Percentiles rank a stretch among this genome's conserved stretches.
Evolutionary conservation across 2,113 vertebrate genomes (phyloP).

Genomic region (Aegithalos caudatus): DNA sequence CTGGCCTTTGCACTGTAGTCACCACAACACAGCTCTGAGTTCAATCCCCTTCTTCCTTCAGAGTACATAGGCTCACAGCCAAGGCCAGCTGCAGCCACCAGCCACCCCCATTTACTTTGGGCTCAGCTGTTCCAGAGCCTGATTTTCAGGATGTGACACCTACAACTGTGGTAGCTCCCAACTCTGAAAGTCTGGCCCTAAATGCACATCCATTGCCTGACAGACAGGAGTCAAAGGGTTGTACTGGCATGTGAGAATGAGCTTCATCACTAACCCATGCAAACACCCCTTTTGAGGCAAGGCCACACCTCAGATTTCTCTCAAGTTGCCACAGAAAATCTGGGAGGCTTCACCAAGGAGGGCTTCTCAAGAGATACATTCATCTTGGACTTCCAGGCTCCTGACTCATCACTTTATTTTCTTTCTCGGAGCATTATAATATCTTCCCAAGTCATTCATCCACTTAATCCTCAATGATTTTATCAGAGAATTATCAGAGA

Average conservation of each 20-base stretch:
- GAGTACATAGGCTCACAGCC: neutral
- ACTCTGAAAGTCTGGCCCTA: neutral
- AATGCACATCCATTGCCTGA: neutral
- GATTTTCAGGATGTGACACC: neutral
- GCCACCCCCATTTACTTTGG: neutral
- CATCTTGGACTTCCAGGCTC: neutral
- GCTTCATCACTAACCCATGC: neutral
- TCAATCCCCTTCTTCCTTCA: neutral
- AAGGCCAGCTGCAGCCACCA: neutral
- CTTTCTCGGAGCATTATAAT: neutral
- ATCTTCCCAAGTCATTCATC: neutral
- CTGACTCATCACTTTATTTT: neutral
- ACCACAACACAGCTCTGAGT: neutral
- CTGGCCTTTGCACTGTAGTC: neutral
- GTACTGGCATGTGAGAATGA: neutral
- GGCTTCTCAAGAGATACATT: neutral
- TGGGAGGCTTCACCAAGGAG: neutral
- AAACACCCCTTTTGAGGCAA: neutral
- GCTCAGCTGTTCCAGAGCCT: neutral
- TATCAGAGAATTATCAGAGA: neutral
- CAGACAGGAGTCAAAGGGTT: neutral
- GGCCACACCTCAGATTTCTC: accelerated
- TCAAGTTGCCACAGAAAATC: neutral
- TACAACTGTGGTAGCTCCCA: neutral
- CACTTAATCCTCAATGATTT: neutral